Percentiles rank a stretch among this genome's conserved stretches.
Conservation (phyloP, 1,140 invertebrate species). For the Bombus waltoni region DNA sequence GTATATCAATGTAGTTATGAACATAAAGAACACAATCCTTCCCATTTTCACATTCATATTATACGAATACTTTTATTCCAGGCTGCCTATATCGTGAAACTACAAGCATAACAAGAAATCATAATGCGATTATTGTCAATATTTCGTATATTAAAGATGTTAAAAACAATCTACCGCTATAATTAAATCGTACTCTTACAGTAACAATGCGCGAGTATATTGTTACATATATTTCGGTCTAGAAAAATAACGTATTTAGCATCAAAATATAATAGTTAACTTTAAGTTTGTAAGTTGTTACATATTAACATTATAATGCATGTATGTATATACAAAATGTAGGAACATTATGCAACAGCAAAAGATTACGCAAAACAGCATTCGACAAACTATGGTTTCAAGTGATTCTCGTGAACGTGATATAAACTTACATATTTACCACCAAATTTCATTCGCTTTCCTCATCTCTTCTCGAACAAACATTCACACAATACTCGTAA, state of each 20-base stretch:
- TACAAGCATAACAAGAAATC: background rate
- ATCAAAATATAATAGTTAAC: background rate
- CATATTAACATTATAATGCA: background rate
- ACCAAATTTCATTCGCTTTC: slow-evolving; percentile 11
- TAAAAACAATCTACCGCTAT: background rate
- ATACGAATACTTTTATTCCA: background rate
- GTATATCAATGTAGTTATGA: background rate
- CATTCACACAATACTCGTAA: background rate
- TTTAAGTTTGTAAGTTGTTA: background rate
- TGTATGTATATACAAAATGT: background rate
- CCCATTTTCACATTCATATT: background rate
- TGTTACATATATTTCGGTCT: background rate
- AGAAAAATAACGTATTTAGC: background rate
- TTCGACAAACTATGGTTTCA: slow-evolving; percentile 8
- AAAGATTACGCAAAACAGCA: background rate
- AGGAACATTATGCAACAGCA: slow-evolving; percentile 31
- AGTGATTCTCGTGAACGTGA: background rate
- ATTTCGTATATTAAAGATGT: background rate
- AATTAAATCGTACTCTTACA: background rate
- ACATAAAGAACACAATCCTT: background rate
- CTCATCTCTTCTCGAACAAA: slow-evolving; percentile 8
- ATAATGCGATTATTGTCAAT: background rate
- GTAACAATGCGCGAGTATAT: no score
- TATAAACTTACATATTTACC: slow-evolving; percentile 44
- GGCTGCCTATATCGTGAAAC: background rate